phyloP scores from a whole-genome alignment of 2,113 vertebrate genomes.

The Gila orcuttii region DNA sequence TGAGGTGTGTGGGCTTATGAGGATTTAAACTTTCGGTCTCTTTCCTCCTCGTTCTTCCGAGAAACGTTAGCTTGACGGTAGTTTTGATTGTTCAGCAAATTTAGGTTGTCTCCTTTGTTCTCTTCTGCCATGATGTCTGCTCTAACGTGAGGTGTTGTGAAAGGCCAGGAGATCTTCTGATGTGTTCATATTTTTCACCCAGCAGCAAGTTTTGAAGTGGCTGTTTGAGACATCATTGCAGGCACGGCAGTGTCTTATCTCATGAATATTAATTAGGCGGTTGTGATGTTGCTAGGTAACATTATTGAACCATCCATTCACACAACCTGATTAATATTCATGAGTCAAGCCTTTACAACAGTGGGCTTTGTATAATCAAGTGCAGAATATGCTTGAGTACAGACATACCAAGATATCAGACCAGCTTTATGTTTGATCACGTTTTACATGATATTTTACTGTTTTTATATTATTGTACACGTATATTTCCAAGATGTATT shows the following conservation, averaged over 20 bases:
- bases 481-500: not conserved
- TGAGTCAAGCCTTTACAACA: not conserved
- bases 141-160: not conserved
- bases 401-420: not conserved
- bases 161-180: conserved; percentile 8
- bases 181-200: not conserved
- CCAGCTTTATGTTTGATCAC: not conserved
- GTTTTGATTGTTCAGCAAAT: not conserved
- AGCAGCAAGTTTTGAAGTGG: not conserved
- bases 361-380: not conserved
- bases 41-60: not conserved
- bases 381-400: not conserved
- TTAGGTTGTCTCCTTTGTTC: not conserved
- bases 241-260: not conserved
- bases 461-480: not conserved
- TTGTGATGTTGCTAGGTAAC: conserved; percentile 15
- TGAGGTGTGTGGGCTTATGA: conserved; percentile 71
- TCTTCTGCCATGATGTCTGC: not conserved
- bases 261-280: conserved; percentile 7
- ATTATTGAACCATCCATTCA: not conserved
- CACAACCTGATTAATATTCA: conserved; percentile 25
- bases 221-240: not conserved
- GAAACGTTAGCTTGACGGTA: not conserved
- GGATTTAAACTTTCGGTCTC: not conserved
- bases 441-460: not conserved